Percentiles rank a stretch among this genome's conserved stretches.
Evolutionary conservation across 2,113 vertebrate species (phyloP).

Genomic region (Gadus chalcogrammus): DNA sequence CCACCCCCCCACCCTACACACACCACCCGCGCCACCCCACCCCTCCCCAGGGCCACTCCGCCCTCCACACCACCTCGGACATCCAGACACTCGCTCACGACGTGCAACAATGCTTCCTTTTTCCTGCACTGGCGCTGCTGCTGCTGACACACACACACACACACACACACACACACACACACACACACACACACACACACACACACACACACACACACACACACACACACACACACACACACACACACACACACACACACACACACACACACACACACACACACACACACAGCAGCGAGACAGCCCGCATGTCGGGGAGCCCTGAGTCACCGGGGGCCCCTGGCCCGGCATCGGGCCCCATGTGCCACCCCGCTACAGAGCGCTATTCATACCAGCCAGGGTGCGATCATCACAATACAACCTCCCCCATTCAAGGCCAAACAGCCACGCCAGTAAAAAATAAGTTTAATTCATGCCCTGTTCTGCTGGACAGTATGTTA

Average conservation of each 20-base stretch:
- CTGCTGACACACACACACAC: conserved; percentile 27
- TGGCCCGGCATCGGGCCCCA: conserved; percentile 45
- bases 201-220: too few relatives aligned
- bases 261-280: too few relatives aligned
- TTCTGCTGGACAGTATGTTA: conserved; percentile 41
- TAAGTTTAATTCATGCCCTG: conserved; percentile 34
- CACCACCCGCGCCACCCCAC: conserved; percentile 2
- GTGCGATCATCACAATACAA: conserved; percentile 49
- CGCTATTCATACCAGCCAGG: conserved; percentile 62
- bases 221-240: too few relatives aligned
- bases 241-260: too few relatives aligned
- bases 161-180: conserved; percentile 11
- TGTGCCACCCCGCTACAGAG: conserved; percentile 41
- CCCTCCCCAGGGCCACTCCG: neutral
- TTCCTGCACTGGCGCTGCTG: conserved; percentile 47
- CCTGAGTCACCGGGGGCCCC: conserved; percentile 54
- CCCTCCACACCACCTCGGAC: conserved; percentile 3
- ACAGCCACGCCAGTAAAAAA: conserved; percentile 33
- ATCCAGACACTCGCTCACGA: conserved; percentile 15
- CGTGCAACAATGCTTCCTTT: conserved; percentile 56
- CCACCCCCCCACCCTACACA: neutral
- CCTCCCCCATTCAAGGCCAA: conserved; percentile 44
- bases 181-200: conserved; percentile 4
- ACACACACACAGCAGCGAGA: neutral
- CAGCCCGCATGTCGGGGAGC: conserved; percentile 49